Evolutionary conservation across 2,797 vertebrate genomes (phyloP).

Genomic region (Anguilla obscura): DNA sequence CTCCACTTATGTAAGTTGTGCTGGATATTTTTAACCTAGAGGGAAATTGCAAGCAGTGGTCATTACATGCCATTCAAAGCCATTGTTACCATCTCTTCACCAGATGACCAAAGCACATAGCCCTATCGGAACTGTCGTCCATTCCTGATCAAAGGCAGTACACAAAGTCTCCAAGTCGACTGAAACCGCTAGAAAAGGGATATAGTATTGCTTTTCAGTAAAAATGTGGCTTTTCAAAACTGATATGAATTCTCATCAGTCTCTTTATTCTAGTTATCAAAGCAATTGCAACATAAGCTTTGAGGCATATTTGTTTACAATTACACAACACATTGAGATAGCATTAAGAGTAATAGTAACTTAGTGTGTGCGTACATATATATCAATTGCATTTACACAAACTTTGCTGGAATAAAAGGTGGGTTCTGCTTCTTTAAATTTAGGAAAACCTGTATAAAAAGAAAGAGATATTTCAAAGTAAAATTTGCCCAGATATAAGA

Average conservation of each 20-base stretch:
- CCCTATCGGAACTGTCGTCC: not conserved
- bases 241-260: not conserved
- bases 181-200: not conserved
- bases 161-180: not conserved
- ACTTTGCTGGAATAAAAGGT: not conserved
- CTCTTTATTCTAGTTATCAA: not conserved
- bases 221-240: not conserved
- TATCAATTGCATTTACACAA: not conserved
- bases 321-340: not conserved
- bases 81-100: not conserved
- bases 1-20: no score
- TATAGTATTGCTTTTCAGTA: not conserved
- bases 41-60: no score
- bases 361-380: not conserved
- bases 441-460: not conserved
- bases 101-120: not conserved
- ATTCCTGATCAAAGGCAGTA: not conserved
- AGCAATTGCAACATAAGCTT: not conserved
- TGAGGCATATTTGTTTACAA: not conserved
- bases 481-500: not conserved
- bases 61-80: no score
- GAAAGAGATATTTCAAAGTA: not conserved
- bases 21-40: no score
- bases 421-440: not conserved
- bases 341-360: not conserved